Evolutionary conservation across 2,113 vertebrate species (phyloP).

Genomic region (Vulpes lagopus): DNA sequence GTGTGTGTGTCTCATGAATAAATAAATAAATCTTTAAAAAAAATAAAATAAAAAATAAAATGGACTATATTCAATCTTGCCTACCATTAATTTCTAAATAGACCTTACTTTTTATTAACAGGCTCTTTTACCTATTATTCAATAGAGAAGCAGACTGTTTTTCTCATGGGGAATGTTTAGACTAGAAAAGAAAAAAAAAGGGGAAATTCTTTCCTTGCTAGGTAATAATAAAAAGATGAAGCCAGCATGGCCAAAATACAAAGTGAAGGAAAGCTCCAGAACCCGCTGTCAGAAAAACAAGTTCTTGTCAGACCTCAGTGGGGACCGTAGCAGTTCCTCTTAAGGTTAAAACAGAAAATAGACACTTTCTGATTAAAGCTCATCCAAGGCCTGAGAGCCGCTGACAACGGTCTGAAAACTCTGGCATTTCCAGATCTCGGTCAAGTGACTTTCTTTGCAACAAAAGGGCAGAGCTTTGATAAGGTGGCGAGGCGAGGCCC

Average conservation of each 20-base stretch:
- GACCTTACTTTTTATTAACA: slow-evolving; percentile 62
- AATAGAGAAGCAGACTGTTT: slow-evolving; percentile 40
- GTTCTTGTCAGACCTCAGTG: background rate
- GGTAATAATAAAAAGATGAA: slow-evolving; percentile 66
- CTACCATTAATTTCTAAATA: slow-evolving; percentile 56
- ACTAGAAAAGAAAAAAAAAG: slow-evolving; percentile 10
- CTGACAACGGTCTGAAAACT: background rate
- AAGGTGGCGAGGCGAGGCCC: background rate
- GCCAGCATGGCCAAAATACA: background rate
- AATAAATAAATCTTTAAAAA: background rate
- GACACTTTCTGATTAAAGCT: slow-evolving; percentile 9
- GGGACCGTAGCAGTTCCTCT: background rate
- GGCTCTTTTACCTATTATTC: slow-evolving; percentile 56
- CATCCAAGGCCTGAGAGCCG: background rate
- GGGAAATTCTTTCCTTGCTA: slow-evolving; percentile 74
- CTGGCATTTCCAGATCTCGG: slow-evolving; percentile 46
- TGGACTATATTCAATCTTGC: background rate
- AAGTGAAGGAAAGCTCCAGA: background rate
- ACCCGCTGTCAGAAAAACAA: background rate
- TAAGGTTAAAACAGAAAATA: slow-evolving; percentile 60
- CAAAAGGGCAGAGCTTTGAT: slow-evolving; percentile 52
- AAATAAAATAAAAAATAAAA: background rate
- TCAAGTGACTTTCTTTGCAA: slow-evolving; percentile 27
- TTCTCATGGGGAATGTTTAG: slow-evolving; percentile 53
- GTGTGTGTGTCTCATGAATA: too few species aligned